Conservation (phyloP, 1,140 invertebrate genomes). For the Pachyrhynchus sulphureomaculatus region DNA sequence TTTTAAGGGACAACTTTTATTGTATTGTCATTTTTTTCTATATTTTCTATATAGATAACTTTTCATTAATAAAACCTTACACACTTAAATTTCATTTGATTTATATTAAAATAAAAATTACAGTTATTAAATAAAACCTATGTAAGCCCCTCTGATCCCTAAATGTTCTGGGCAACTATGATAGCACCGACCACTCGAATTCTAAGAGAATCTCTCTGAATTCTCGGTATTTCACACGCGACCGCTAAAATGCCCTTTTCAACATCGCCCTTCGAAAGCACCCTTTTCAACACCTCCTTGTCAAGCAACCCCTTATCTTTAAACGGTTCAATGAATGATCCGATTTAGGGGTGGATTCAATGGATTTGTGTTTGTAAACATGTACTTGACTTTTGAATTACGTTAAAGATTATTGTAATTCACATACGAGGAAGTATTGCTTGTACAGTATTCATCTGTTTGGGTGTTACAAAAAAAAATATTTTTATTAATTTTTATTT, state of each 20-base stretch:
- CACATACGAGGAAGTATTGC: not conserved
- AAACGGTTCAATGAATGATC: not conserved
- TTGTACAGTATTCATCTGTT: too few species aligned
- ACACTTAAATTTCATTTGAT: too few species aligned
- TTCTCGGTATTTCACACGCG: not conserved
- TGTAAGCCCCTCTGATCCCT: not conserved
- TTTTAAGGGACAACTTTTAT: too few species aligned
- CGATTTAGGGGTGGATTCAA: not conserved
- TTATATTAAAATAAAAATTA: too few species aligned
- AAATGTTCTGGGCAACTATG: constrained; percentile 1
- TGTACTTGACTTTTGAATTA: not conserved
- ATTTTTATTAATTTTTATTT: too few species aligned
- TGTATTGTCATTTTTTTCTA: too few species aligned
- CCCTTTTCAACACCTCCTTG: not conserved
- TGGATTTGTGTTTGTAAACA: not conserved
- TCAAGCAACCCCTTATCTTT: not conserved
- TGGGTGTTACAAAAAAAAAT: too few species aligned
- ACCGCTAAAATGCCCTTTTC: not conserved
- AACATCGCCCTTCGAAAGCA: not conserved
- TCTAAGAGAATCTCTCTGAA: not conserved
- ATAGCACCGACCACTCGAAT: not conserved
- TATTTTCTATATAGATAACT: too few species aligned
- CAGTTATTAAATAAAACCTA: not conserved
- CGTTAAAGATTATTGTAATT: not conserved
- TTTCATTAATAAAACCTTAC: too few species aligned